Evolutionary conservation across 2,888 invertebrate species (phyloP).

Genomic region (Hoplodrina blanda): DNA sequence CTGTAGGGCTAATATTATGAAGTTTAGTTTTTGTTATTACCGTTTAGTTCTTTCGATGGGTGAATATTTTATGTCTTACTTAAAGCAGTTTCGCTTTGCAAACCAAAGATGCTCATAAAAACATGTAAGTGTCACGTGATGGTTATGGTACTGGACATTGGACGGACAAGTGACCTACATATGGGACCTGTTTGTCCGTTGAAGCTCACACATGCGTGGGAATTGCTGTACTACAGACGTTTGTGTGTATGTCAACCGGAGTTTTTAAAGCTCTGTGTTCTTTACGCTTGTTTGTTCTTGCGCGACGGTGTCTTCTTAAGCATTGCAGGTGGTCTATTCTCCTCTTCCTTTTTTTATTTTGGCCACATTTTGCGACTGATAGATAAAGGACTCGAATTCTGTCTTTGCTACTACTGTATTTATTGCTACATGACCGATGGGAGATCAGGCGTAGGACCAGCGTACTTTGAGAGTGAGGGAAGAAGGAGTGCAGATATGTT

Average conservation of each 20-base stretch:
- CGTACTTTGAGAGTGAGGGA: no score
- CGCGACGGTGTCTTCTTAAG: neutral
- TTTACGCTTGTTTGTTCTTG: conserved; percentile 33
- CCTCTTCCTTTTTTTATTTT: neutral
- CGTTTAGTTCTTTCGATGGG: neutral
- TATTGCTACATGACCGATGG: no score
- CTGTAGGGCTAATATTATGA: neutral
- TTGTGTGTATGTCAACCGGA: conserved; percentile 41
- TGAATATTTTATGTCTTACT: neutral
- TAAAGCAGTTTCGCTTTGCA: conserved; percentile 9
- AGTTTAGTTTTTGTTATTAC: neutral
- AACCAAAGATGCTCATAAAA: conserved; percentile 34
- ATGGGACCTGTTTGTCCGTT: conserved; percentile 49
- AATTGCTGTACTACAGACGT: conserved; percentile 24
- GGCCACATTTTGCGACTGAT: neutral
- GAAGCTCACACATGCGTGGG: conserved; percentile 52
- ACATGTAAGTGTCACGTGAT: conserved; percentile 18
- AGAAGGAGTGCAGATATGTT: no score
- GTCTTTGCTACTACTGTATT: neutral
- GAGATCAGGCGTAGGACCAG: no score
- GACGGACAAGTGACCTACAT: conserved; percentile 59
- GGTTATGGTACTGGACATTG: conserved; percentile 41
- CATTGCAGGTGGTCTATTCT: conserved; percentile 21
- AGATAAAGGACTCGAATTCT: neutral
- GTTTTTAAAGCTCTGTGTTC: conserved; percentile 31